Evolutionary conservation across 92 coral and sea anemone species (phyloP).

Genomic region (Palythoa heliodiscus): DNA sequence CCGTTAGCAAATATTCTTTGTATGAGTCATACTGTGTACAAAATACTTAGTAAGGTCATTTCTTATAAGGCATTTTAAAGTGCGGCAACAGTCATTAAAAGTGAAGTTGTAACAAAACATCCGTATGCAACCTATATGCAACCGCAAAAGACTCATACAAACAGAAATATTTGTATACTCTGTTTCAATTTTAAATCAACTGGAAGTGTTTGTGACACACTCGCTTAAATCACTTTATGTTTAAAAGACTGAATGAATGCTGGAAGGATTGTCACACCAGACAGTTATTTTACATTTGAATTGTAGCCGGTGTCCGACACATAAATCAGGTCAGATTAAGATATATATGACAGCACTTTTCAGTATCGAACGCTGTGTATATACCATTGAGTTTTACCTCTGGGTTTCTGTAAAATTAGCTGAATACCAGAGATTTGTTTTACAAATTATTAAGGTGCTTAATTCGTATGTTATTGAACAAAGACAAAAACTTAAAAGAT

Average conservation of each 20-base stretch:
- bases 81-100: background rate
- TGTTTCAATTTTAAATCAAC: background rate
- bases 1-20: conserved; percentile 17
- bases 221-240: background rate
- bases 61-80: background rate
- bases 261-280: background rate
- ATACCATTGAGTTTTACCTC: background rate
- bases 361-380: background rate
- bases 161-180: background rate
- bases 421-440: background rate
- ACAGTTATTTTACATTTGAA: background rate
- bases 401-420: background rate
- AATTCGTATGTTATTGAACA: background rate
- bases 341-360: background rate
- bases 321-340: background rate
- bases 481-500: background rate
- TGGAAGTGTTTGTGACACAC: background rate
- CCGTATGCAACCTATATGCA: background rate
- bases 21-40: background rate
- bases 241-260: background rate
- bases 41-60: background rate
- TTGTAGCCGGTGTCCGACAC: background rate
- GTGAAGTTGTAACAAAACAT: background rate
- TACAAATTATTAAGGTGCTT: background rate
- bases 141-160: background rate